Evolutionary conservation across 2,888 invertebrate species (phyloP).

Genomic region (Mechanitis messenoides): DNA sequence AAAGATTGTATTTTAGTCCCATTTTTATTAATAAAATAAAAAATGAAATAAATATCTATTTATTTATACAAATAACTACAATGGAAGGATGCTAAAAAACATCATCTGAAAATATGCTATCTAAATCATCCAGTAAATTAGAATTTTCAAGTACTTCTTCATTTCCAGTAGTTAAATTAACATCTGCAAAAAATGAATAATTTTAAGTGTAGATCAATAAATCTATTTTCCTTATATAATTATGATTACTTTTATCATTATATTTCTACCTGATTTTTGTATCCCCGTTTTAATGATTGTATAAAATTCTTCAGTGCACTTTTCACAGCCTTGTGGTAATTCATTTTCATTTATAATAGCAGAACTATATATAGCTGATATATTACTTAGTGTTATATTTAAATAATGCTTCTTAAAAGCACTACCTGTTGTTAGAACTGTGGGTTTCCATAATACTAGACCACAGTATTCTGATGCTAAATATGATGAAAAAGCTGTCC

Average conservation of each 20-base stretch:
- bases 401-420: constrained; percentile 67
- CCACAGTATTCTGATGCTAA: constrained; percentile 62
- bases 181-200: constrained; percentile 46
- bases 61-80: constrained; percentile 2
- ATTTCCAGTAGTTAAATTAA: constrained; percentile 31
- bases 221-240: constrained; percentile 1
- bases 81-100: constrained; percentile 22
- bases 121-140: constrained; percentile 55
- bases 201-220: background rate
- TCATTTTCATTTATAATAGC: constrained; percentile 43
- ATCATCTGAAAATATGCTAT: constrained; percentile 61
- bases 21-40: no score
- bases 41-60: background rate
- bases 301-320: constrained; percentile 47
- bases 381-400: constrained; percentile 65
- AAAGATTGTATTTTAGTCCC: no score
- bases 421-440: constrained; percentile 66
- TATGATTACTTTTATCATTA: no score
- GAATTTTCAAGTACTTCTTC: constrained; percentile 34
- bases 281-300: constrained; percentile 54
- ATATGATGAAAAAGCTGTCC: constrained; percentile 61
- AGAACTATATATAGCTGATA: constrained; percentile 61
- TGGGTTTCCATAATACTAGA: constrained; percentile 58
- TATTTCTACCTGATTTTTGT: constrained; percentile 43
- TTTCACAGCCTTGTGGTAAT: constrained; percentile 50